Base-by-base conservation (phyloP, 2,888 invertebrate genomes). In the Leucophenga maculata region DNA sequence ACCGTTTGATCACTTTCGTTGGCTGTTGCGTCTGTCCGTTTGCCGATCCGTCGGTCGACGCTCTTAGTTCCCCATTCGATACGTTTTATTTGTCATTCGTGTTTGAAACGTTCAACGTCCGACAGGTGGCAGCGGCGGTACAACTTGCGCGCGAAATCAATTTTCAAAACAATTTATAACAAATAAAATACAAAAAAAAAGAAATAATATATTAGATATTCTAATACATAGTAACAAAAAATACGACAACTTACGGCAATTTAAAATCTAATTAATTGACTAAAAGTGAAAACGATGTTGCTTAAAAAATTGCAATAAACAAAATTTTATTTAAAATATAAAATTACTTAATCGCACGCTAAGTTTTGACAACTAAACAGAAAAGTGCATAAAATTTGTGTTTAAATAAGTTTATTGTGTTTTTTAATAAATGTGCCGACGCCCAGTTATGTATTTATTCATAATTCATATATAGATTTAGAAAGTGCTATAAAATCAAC, bases 61-160 rank as follows among this genome's bases (percentile, higher is more conserved):
- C 11, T 9, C 57, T 13, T 1, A 22, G 16, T 31, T 31, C 0
- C 6, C 6, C 16, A 16, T 16, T 59, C 6, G 13, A 22, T 39
- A 0, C 22, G 20, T 18, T 60, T 60, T 32, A 46, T 46, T 22
- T 64, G 20, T 14, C 46, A 46, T 64, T 64, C 18, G 62, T 46
- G 62, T 64, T 64, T 64, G 46, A 22, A 64, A 18, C 62, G 48
- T 22, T 64, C 46, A 64, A 64, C 62, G 22, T 20, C 62, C 62
- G 20, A 64, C 62, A 64, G 62, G 62, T 64, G 62, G 20, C 26
- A 16, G 59, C 59, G 32, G 18, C 3, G 44, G n/a, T 11, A 48
- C 16, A 26, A 3, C 26, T 9, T 22, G 48, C 22, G 11, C 50
- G 50, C 50, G 22, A 48, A 46, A 32, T 48, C 18, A 9, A 48